Evolutionary conservation across 2,888 invertebrate genomes (phyloP), one percentile per base, ranked within the genome.

Genomic region (Tachina grossa): DNA sequence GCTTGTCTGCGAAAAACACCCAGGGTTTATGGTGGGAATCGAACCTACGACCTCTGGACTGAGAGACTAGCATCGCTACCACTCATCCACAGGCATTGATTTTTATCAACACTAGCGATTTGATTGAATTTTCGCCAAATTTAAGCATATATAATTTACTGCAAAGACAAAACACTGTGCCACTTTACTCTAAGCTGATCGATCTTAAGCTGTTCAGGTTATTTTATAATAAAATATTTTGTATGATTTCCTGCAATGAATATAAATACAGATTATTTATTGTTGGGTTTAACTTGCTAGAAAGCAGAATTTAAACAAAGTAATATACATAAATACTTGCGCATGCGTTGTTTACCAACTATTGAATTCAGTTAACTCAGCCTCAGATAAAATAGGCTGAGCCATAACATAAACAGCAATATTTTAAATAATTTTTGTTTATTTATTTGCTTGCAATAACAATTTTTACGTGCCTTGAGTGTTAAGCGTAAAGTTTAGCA

Each of bases 281-380:
- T 10, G n/a, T 55, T 9, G 19, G 19, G 1, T 31, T 22, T 14
- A 41, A 43, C 8, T 43, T 22, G 19, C 45, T 45, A 45, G 8
- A 22, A 57, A 71, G 41, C 13, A 9, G n/a, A 57, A 39, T 31
- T 51, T n/a, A 49, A 51, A 66, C 10, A 66, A 19, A 49, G 47
- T 47, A 51, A 39, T 9, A 16, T 2, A 43, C 43, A 3, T n/a
- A 69, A 55, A 55, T 69, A 69, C 45, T 45, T 71, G 22, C 71
- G 45, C 71, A 71, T 71, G 71, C 55, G 55, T 22, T 13, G 41
- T 13, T 39, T 53, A 53, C 10, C 69, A 41, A 43, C 39, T 53
- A 5, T 43, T 43, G 69, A 69, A 55, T 69, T 55, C 43, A 43
- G 19, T 14, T 11, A 41, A 6, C 31, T 31, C 31, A 51, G 51